Evolutionary conservation across 2,797 vertebrate genomes (phyloP).

Genomic region (Clangula hyemalis): DNA sequence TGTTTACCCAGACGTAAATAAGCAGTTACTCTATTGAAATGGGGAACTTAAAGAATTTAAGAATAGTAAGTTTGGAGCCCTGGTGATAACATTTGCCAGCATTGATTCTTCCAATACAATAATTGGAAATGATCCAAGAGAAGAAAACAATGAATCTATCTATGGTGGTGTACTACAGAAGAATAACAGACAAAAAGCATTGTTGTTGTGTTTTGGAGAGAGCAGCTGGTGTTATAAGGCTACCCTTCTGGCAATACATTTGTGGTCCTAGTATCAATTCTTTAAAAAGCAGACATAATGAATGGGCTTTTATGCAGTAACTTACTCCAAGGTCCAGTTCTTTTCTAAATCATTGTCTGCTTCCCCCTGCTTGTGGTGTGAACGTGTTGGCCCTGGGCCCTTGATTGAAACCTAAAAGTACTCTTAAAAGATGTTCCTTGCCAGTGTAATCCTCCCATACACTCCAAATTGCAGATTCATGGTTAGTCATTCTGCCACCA

Average conservation of each 20-base stretch:
- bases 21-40: background rate
- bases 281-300: background rate
- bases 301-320: background rate
- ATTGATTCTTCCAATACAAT: constrained; percentile 34
- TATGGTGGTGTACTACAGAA: background rate
- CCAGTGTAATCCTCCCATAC: background rate
- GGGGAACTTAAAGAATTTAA: background rate
- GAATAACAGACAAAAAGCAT: background rate
- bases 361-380: background rate
- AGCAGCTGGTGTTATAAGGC: background rate
- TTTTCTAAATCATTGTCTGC: background rate
- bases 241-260: background rate
- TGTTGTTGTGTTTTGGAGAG: background rate
- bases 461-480: background rate
- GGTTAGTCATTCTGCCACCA: background rate
- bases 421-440: background rate
- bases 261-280: background rate
- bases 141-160: constrained; percentile 38
- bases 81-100: background rate
- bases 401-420: background rate
- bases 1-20: background rate
- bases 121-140: constrained; percentile 47
- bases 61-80: background rate
- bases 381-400: background rate
- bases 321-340: background rate